Evolutionary conservation across 2,888 invertebrate genomes (phyloP).

Genomic region (Mermis nigrescens): DNA sequence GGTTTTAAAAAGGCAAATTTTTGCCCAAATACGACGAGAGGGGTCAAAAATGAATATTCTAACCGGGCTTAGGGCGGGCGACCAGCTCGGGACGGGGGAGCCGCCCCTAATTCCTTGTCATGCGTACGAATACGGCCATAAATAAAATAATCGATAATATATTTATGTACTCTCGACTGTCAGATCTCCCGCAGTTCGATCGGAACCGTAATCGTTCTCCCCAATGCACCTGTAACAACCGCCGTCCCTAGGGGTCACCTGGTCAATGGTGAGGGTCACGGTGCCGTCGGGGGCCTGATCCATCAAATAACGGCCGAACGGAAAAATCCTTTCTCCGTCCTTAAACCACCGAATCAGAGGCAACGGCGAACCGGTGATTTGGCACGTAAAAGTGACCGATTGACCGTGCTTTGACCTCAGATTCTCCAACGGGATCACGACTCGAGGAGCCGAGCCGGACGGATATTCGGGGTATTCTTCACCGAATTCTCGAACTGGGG

Average conservation of each 20-base stretch:
- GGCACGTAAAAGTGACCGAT: constrained; percentile 40
- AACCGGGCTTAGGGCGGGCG: too few relatives aligned
- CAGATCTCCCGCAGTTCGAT: constrained; percentile 26
- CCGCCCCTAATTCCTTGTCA: too few relatives aligned
- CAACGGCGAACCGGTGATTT: constrained; percentile 30
- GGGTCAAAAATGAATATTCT: too few relatives aligned
- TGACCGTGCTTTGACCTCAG: constrained; percentile 46
- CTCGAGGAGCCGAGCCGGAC: constrained; percentile 29
- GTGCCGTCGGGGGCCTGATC: constrained; percentile 47
- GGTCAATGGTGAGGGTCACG: constrained; percentile 54
- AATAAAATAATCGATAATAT: too few relatives aligned
- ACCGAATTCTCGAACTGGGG: not conserved
- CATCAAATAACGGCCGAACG: constrained; percentile 50
- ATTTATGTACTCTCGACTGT: constrained; percentile 20
- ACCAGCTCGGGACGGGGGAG: too few relatives aligned
- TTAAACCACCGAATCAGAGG: constrained; percentile 44
- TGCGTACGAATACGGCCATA: too few relatives aligned
- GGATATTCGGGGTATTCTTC: constrained; percentile 2
- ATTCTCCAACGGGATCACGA: constrained; percentile 31
- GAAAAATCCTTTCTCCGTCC: constrained; percentile 55
- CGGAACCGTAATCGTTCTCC: constrained; percentile 27
- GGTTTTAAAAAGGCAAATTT: too few relatives aligned
- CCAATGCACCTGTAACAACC: constrained; percentile 49
- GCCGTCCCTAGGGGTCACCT: constrained; percentile 55
- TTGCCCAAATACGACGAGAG: too few relatives aligned